A percentile compares a stretch with the other conserved stretches of the same genome.
Conservation (phyloP, 2,888 invertebrate species). For the Marronus borbonicus region DNA sequence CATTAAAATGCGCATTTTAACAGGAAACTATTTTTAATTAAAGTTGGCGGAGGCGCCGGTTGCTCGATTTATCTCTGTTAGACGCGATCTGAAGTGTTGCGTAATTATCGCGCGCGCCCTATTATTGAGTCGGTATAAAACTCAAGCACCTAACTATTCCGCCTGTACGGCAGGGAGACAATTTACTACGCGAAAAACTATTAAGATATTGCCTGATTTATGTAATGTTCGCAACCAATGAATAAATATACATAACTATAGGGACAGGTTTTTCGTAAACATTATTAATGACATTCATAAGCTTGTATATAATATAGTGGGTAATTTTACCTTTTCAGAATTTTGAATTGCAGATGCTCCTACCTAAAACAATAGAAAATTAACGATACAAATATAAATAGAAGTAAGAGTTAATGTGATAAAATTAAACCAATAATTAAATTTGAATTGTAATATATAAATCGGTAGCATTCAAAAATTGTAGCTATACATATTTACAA, state of each 20-base stretch:
- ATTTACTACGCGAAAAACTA: constrained; percentile 10
- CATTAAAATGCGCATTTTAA: constrained; percentile 43
- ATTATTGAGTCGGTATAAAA: background rate
- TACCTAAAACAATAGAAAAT: constrained; percentile 6
- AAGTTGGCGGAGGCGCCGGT: constrained; percentile 33
- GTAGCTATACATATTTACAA: too few relatives aligned
- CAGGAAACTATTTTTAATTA: constrained; percentile 43
- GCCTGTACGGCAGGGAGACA: background rate
- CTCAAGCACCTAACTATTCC: background rate
- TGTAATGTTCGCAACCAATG: background rate
- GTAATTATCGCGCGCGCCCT: constrained; percentile 18
- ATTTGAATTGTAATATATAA: too few relatives aligned
- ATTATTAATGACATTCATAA: too few relatives aligned
- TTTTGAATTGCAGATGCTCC: background rate
- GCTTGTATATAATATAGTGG: background rate
- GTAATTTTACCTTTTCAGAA: background rate
- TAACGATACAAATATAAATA: background rate
- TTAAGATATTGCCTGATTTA: constrained; percentile 4
- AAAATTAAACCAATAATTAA: background rate
- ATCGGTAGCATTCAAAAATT: background rate
- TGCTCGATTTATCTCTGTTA: constrained; percentile 10
- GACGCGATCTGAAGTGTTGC: constrained; percentile 25
- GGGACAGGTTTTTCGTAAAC: too few relatives aligned
- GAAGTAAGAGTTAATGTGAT: background rate
- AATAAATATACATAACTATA: background rate